These are phyloP conservation scores for Pycnomerus fuliginosus DNA, from an alignment of 2,888 invertebrate genomes.

Conservation along the genomic window DNA sequence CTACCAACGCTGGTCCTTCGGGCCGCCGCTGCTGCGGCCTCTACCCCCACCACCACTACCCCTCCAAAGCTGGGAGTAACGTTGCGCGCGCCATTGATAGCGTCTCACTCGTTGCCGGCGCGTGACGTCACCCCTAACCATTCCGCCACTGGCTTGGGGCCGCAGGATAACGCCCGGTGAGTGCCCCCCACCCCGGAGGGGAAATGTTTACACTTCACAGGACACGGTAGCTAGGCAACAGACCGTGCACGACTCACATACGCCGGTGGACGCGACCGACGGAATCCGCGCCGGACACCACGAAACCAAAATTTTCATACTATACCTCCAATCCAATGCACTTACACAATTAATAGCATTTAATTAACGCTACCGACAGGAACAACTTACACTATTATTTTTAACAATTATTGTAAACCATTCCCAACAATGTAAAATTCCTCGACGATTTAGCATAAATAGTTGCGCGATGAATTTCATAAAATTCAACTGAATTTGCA, in stretches of 20 bases:
- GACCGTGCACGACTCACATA: slow-evolving; percentile 48
- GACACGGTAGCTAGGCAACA: slow-evolving; percentile 55
- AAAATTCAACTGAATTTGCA: no score
- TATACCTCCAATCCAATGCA: no score
- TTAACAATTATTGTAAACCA: no score
- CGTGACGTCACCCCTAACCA: slow-evolving; percentile 46
- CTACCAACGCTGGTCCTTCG: slow-evolving; percentile 59
- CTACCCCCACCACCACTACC: slow-evolving; percentile 44
- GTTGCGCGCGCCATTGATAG: slow-evolving; percentile 53
- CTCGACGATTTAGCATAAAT: no score
- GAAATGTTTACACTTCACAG: slow-evolving; percentile 54
- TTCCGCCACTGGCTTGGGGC: slow-evolving; percentile 42
- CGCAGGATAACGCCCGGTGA: slow-evolving; percentile 39
- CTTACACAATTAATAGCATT: no score
- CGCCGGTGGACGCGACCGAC: slow-evolving; percentile 30
- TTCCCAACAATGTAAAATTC: no score
- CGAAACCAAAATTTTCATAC: no score
- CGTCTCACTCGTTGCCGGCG: slow-evolving; percentile 42
- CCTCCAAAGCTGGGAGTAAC: slow-evolving; percentile 7
- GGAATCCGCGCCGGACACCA: slow-evolving; percentile 14
- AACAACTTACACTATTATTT: no score
- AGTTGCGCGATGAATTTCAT: no score
- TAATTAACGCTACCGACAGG: no score
- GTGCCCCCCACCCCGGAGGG: slow-evolving; percentile 44
- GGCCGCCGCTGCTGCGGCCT: slow-evolving; percentile 27